Evolutionary conservation across 2,113 vertebrate species (phyloP).

Genomic region (Thalassoma bifasciatum): DNA sequence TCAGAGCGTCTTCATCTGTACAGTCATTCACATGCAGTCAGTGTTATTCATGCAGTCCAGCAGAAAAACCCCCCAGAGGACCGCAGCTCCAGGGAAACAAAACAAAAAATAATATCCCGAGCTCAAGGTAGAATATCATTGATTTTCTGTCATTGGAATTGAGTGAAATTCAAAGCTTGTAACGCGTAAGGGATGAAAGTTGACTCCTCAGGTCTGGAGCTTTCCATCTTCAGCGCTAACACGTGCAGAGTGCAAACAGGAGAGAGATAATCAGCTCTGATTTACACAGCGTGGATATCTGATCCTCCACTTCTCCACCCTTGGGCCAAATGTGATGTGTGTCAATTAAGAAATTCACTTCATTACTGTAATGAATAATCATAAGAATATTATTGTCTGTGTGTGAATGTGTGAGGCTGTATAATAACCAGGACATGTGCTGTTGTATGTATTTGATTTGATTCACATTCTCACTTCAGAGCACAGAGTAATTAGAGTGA

Average conservation of each 20-base stretch:
- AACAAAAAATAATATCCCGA: background rate
- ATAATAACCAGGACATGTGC: background rate
- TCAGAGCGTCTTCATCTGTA: background rate
- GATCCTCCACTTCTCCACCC: conserved; percentile 12
- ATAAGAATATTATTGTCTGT: background rate
- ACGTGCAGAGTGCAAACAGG: conserved; percentile 5
- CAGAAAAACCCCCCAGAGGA: background rate
- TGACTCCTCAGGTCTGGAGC: conserved; percentile 9
- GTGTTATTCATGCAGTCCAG: background rate
- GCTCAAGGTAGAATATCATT: background rate
- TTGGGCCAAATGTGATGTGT: background rate
- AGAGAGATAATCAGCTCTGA: background rate
- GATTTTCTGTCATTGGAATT: background rate
- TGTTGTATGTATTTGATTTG: conserved; percentile 16
- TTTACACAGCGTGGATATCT: conserved; percentile 16
- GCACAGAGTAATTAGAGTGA: conserved; percentile 20
- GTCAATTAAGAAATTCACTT: background rate
- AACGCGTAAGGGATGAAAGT: background rate
- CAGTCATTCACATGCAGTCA: background rate
- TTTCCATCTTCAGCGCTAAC: conserved; percentile 10
- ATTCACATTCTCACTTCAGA: conserved; percentile 40
- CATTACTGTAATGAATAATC: no score
- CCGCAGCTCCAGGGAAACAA: background rate
- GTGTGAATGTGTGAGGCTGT: background rate
- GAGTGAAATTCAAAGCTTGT: background rate